Evolutionary conservation across 2,113 vertebrate species (phyloP).

Genomic region (Takifugu bimaculatus): DNA sequence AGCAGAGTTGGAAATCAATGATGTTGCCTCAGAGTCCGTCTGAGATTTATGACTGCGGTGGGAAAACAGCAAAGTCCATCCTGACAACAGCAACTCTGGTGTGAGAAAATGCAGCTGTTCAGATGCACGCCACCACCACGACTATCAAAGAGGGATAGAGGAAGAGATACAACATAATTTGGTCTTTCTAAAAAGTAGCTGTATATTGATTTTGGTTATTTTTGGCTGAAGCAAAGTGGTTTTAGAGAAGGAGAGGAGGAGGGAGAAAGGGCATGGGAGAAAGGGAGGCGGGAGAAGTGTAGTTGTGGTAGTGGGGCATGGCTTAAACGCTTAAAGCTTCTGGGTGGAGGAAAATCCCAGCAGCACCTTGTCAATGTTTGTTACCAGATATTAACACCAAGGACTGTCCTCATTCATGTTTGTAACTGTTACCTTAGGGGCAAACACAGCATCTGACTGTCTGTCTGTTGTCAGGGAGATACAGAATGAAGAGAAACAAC

Average conservation of each 20-base stretch:
- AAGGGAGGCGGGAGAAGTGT: neutral
- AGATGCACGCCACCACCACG: conserved; percentile 38
- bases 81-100: too few relatives aligned
- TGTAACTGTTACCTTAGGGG: too few relatives aligned
- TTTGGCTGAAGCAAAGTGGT: conserved; percentile 71
- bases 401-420: neutral
- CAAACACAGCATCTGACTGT: too few relatives aligned
- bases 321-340: conserved; percentile 16
- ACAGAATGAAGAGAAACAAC: too few relatives aligned
- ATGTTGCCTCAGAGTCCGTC: too few relatives aligned
- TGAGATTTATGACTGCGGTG: too few relatives aligned
- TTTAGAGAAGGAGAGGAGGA: conserved; percentile 40
- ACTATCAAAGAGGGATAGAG: conserved; percentile 41
- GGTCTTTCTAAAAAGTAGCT: conserved; percentile 77
- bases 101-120: neutral
- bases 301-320: conserved; percentile 40
- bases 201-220: conserved; percentile 72
- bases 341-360: conserved; percentile 1
- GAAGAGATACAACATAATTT: conserved; percentile 69
- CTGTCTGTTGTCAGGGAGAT: too few relatives aligned
- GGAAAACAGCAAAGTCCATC: too few relatives aligned
- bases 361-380: neutral
- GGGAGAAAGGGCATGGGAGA: neutral
- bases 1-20: too few relatives aligned
- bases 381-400: neutral